Conservation (phyloP, 2,888 invertebrate species). For the Tenthredo amoena region DNA sequence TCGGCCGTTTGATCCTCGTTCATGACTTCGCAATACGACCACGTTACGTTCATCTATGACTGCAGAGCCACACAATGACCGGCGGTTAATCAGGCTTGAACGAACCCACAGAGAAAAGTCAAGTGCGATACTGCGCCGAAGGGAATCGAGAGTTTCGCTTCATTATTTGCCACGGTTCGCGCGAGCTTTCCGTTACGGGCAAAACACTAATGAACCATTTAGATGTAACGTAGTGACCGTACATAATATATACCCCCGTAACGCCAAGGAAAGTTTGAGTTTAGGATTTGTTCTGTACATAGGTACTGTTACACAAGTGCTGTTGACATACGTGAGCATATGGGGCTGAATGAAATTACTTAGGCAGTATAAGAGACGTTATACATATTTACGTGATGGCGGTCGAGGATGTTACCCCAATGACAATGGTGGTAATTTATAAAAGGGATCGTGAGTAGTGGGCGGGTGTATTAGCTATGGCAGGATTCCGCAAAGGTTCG, state of each 20-base stretch:
- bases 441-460: not conserved
- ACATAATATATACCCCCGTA: not conserved
- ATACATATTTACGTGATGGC: conserved; percentile 4
- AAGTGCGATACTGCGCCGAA: not conserved
- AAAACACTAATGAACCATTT: not conserved
- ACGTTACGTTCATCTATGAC: not conserved
- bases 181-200: not conserved
- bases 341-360: not conserved
- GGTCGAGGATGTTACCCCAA: not conserved
- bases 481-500: not conserved
- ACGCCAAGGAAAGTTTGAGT: not conserved
- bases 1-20: not conserved
- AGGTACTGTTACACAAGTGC: not conserved
- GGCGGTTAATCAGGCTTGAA: not conserved
- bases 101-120: conserved; percentile 2
- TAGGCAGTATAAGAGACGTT: not conserved
- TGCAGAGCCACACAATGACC: not conserved
- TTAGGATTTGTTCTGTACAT: not conserved
- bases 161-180: not conserved
- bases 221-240: not conserved
- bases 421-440: conserved; percentile 22
- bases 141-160: not conserved
- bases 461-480: not conserved
- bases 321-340: not conserved
- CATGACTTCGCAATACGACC: not conserved